phyloP scores from a whole-genome alignment of 35 echinoderm and acorn worm genomes.

The Lytechinus pictus region DNA sequence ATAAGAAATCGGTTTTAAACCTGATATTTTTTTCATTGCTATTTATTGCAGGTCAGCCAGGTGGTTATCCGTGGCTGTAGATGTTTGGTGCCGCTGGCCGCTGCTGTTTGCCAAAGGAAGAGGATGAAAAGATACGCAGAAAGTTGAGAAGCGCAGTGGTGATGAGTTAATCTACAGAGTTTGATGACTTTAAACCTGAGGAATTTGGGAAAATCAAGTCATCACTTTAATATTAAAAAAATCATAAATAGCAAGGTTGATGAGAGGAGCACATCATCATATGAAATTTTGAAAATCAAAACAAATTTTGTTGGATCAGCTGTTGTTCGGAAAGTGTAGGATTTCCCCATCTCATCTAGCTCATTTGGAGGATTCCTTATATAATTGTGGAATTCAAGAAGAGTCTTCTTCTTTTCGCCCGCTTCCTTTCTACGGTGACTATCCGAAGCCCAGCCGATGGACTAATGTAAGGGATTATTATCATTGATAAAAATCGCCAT shows the following conservation, averaged over 20 bases:
- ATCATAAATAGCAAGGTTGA: neutral
- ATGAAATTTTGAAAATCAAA: neutral
- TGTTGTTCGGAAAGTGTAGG: neutral
- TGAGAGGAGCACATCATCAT: neutral
- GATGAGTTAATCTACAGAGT: neutral
- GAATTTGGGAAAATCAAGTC: neutral
- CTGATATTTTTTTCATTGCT: neutral
- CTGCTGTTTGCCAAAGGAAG: neutral
- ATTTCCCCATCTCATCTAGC: neutral
- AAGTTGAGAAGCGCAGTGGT: neutral
- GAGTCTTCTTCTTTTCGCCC: neutral
- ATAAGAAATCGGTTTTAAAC: neutral
- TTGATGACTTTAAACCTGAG: neutral
- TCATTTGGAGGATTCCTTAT: neutral
- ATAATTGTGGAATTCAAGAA: neutral
- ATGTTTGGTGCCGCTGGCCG: no score
- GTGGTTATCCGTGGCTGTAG: neutral
- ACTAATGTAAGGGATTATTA: slow-evolving; percentile 43
- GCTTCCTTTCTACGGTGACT: neutral
- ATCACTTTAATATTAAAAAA: neutral
- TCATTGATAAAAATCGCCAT: slow-evolving; percentile 8
- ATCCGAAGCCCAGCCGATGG: neutral
- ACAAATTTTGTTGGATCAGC: neutral
- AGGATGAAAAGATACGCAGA: neutral
- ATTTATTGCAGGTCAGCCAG: neutral